Evolutionary conservation across 2,113 vertebrate species (phyloP), one percentile per base, ranked within the genome.

Genomic region (Microcebus lehilahytsara): DNA sequence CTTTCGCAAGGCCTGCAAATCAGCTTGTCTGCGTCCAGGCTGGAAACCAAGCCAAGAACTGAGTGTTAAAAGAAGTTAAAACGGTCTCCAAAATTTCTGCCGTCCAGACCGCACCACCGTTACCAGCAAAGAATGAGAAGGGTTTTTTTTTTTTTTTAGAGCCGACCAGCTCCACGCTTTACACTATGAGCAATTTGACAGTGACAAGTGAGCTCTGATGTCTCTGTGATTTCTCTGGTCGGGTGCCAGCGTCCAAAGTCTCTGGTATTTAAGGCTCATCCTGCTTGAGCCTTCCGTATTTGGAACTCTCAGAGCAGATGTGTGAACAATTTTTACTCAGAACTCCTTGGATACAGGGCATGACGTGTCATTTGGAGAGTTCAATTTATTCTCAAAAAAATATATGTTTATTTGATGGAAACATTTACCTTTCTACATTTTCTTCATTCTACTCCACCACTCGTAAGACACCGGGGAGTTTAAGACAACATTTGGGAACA

Each of bases 1-100:
- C 92, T 97, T 97, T 96, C 97, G 96, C 95, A 85, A 60, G 93
- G 95, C 80, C 60, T 60, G 90, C 96, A 96, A 96, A 98, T 97
- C 81, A 97, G 95, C 91, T 95, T 74, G 96, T 96, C 97, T 97
- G 85, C 91, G 34, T 72, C 37, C 46, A 87, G 93, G 49, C 46
- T 96, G 87, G 92, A 97, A 95, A 88, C 23, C 13, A 37, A 40
- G 96, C 96, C 97, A 97, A 97, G 90, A 88, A 95, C 3, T 22
- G 62, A 71, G 62, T 58, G 75, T 79, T 92, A 89, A 96, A 97
- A 92, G 90, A 85, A 83, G 78, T 53, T 86, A 72, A 91, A 93
- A 62, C 14, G 49, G 86, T 58, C 83, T 93, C 78, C 51, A 23
- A 92, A 58, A 32, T 91, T 85, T 89, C 89, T 96, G 46, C 83